Evolutionary conservation across 2,888 invertebrate species (phyloP).

Genomic region (Amaurobius ferox): DNA sequence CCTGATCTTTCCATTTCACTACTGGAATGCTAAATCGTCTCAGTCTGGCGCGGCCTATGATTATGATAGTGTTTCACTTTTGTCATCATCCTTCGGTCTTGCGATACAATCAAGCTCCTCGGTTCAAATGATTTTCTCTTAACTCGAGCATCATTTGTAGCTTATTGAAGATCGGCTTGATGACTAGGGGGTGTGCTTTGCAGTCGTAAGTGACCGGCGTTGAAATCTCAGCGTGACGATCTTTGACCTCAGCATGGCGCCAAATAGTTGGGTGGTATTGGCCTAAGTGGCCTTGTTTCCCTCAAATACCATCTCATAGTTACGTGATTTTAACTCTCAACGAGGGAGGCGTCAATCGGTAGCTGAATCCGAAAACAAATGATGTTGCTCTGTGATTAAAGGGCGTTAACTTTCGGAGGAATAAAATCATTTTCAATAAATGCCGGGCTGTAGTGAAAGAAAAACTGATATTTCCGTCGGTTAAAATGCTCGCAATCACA

Average conservation of each 20-base stretch:
- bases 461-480: no score
- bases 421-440: slow-evolving; percentile 8
- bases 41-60: neutral
- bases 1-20: neutral
- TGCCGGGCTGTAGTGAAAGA: no score
- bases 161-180: slow-evolving; percentile 21
- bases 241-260: slow-evolving; percentile 29
- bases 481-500: no score
- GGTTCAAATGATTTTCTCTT: neutral
- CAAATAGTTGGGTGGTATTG: slow-evolving; percentile 28
- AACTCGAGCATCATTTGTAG: neutral
- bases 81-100: slow-evolving; percentile 14
- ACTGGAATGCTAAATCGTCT: neutral
- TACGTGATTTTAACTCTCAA: neutral
- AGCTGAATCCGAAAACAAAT: neutral
- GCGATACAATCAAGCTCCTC: neutral
- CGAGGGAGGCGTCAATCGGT: slow-evolving; percentile 4
- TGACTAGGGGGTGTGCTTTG: slow-evolving; percentile 18
- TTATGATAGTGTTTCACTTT: slow-evolving; percentile 12
- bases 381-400: neutral
- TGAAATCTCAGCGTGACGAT: slow-evolving; percentile 29
- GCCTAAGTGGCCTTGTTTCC: slow-evolving; percentile 28
- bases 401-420: neutral
- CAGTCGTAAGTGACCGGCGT: neutral
- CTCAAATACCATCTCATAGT: neutral